A percentile compares a stretch with the other conserved stretches of the same genome.
Conservation (phyloP, 2,888 invertebrate genomes). For the Campoletis raptor region DNA sequence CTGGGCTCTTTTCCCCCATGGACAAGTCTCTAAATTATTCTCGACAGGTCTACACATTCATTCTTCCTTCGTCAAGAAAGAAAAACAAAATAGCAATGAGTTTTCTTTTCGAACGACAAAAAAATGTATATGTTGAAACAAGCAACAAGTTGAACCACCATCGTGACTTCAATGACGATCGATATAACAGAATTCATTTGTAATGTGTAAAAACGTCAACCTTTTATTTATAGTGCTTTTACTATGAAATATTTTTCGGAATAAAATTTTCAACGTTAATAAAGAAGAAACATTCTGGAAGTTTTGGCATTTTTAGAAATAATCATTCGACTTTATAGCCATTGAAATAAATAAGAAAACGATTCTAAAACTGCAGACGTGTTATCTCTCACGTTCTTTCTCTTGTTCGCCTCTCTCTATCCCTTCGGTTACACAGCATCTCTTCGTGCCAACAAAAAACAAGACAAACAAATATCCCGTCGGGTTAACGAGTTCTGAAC, state of each 20-base stretch:
- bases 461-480: conserved; percentile 75
- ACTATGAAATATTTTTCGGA: background rate
- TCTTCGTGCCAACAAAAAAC: conserved; percentile 66
- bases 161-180: conserved; percentile 24
- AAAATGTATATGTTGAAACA: conserved; percentile 6
- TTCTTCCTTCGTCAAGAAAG: conserved; percentile 31
- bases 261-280: background rate
- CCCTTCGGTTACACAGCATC: conserved; percentile 26
- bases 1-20: conserved; percentile 43
- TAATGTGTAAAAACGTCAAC: background rate
- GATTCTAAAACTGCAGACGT: conserved; percentile 50
- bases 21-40: conserved; percentile 62
- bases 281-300: background rate
- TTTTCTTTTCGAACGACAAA: conserved; percentile 1
- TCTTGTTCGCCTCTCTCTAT: conserved; percentile 20
- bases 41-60: conserved; percentile 52
- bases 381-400: conserved; percentile 53
- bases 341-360: background rate
- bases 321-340: background rate
- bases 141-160: conserved; percentile 19
- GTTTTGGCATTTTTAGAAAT: background rate
- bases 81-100: conserved; percentile 35
- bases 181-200: background rate
- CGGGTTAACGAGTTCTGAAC: conserved; percentile 79
- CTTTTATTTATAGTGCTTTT: background rate